Conservation (phyloP, 35 echinoderm and acorn worm genomes). For the Lytechinus pictus region DNA sequence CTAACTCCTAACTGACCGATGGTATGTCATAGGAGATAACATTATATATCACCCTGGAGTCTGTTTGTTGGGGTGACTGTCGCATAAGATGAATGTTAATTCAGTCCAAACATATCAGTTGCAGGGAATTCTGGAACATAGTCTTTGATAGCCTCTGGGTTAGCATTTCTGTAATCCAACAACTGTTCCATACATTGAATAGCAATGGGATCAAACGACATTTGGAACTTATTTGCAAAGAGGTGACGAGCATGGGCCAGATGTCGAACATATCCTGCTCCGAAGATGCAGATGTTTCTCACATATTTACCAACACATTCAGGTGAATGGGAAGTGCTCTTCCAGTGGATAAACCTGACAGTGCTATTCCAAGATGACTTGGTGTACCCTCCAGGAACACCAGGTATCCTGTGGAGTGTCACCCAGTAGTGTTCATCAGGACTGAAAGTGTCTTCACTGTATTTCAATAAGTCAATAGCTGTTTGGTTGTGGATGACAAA, state of each 20-base stretch:
- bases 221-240: conserved; percentile 78
- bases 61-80: no score
- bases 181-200: conserved; percentile 78
- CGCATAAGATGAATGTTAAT: background rate
- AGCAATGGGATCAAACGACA: conserved; percentile 67
- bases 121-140: background rate
- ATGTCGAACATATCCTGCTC: conserved; percentile 51
- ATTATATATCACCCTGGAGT: no score
- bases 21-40: no score
- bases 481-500: conserved; percentile 60
- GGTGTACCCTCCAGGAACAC: conserved; percentile 63
- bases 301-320: conserved; percentile 61
- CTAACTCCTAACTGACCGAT: no score
- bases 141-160: background rate
- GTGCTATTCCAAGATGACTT: conserved; percentile 27
- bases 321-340: background rate
- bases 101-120: background rate
- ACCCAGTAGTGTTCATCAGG: conserved; percentile 71
- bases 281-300: conserved; percentile 70
- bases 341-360: conserved; percentile 54
- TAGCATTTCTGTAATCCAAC: conserved; percentile 27
- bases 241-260: conserved; percentile 38
- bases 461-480: conserved; percentile 63
- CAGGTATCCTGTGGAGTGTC: conserved; percentile 54
- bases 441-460: conserved; percentile 64